These are phyloP conservation scores for Cygnus atratus DNA, from an alignment of 2,113 vertebrate species.

Conservation along the genomic window DNA sequence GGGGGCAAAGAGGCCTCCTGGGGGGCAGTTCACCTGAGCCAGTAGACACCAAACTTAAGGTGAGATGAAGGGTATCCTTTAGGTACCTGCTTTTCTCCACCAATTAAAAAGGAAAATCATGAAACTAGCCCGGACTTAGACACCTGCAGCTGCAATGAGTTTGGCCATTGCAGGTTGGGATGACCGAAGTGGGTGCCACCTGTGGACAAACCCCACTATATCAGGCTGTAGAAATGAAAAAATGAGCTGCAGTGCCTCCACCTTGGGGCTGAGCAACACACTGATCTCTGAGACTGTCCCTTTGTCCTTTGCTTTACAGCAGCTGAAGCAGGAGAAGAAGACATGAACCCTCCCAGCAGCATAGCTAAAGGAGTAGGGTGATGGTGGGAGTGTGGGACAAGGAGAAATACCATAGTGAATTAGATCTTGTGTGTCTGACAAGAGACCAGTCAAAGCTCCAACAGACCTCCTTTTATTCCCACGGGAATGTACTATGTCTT, in stretches of 20 bases:
- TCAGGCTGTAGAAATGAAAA: not conserved
- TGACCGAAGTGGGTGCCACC: not conserved
- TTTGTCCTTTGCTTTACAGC: not conserved
- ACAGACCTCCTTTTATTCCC: conserved; percentile 48
- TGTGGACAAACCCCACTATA: not conserved
- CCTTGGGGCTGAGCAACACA: not conserved
- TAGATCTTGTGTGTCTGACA: conserved; percentile 33
- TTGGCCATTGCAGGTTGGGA: not conserved
- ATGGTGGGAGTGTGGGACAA: not conserved
- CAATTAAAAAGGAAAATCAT: not conserved
- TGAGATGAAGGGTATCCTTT: not conserved
- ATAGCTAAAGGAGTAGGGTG: not conserved
- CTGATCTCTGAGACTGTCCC: not conserved
- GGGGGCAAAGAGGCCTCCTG: not conserved
- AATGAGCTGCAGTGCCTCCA: fast-evolving
- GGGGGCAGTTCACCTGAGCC: not conserved
- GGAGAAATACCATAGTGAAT: conserved; percentile 28
- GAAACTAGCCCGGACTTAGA: not conserved
- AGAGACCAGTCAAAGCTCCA: conserved; percentile 35
- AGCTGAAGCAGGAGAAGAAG: not conserved
- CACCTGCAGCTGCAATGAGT: not conserved
- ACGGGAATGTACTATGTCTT: not conserved
- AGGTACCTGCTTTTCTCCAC: not conserved
- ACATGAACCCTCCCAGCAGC: not conserved
- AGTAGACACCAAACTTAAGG: not conserved